Conservation (phyloP, 2,888 invertebrate genomes). For the Camponotus fellah region DNA sequence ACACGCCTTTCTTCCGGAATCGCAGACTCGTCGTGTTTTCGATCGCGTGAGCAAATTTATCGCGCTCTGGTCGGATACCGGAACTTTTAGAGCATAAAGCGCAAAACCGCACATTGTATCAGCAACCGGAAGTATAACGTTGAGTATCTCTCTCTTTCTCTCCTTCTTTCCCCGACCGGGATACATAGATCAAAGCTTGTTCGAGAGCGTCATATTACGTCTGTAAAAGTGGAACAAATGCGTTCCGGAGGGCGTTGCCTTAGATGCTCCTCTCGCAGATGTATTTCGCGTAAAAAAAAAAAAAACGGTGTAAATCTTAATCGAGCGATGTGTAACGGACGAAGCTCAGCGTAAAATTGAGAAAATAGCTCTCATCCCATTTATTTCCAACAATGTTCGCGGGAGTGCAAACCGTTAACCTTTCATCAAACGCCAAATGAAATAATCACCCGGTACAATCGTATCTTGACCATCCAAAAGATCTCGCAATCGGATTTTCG, state of each 20-base stretch:
- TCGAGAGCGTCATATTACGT: neutral
- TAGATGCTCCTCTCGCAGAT: slow-evolving; percentile 16
- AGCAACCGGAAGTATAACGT: slow-evolving; percentile 18
- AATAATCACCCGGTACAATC: slow-evolving; percentile 16
- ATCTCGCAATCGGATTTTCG: neutral
- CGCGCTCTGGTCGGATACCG: slow-evolving; percentile 7
- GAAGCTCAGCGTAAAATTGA: neutral
- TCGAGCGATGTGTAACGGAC: neutral
- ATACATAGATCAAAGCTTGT: slow-evolving; percentile 1
- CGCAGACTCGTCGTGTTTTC: slow-evolving; percentile 22
- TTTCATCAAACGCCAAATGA: slow-evolving; percentile 29
- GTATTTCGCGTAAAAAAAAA: neutral
- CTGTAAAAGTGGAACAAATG: slow-evolving; percentile 41
- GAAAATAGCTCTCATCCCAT: slow-evolving; percentile 8
- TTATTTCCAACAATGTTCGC: slow-evolving; percentile 33
- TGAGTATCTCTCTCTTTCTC: neutral
- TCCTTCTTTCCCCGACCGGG: neutral
- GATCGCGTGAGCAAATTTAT: slow-evolving; percentile 14
- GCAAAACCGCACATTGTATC: neutral
- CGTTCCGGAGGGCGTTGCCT: slow-evolving; percentile 22
- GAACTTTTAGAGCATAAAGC: slow-evolving; percentile 54
- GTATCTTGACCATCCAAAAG: neutral
- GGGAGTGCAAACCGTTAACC: slow-evolving; percentile 38
- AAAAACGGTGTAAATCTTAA: slow-evolving; percentile 32
- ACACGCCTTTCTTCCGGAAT: neutral